These are phyloP conservation scores for Oxyteleia sp. DNA, from an alignment of 2,888 invertebrate species.

Conservation along the genomic window DNA sequence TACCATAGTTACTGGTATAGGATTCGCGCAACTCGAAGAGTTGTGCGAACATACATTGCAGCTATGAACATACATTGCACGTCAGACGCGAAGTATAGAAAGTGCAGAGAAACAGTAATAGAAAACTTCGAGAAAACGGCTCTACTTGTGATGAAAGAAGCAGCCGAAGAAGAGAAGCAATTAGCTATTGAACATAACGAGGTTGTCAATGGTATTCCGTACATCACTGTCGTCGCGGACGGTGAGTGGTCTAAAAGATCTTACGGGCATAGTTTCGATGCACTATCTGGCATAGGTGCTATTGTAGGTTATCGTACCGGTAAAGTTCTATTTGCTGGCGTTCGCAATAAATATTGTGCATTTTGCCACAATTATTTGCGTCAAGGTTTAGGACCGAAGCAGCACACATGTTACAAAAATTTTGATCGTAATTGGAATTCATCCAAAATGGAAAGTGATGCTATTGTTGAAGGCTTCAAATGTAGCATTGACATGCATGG, in stretches of 20 bases:
- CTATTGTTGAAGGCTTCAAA: no score
- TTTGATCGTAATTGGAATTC: constrained; percentile 44
- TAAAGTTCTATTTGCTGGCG: not conserved
- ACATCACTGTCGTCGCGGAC: no score
- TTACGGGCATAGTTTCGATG: no score
- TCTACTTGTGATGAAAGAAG: constrained; percentile 45
- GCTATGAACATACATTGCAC: constrained; percentile 29
- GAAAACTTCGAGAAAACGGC: constrained; percentile 10
- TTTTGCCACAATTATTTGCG: constrained; percentile 18
- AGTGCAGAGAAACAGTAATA: constrained; percentile 23
- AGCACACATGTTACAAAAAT: constrained; percentile 78
- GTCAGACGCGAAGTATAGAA: constrained; percentile 2
- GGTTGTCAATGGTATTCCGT: constrained; percentile 45
- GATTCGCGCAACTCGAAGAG: constrained; percentile 41
- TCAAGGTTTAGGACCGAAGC: constrained; percentile 45
- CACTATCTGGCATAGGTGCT: constrained; percentile 13
- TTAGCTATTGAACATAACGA: constrained; percentile 53
- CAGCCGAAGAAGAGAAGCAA: constrained; percentile 51
- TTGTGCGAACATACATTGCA: no score
- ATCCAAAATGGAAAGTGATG: constrained; percentile 54
- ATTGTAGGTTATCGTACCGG: no score
- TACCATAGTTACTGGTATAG: constrained; percentile 26
- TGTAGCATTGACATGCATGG: constrained; percentile 58
- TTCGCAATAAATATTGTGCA: no score
- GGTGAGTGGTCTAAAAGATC: no score